These are phyloP conservation scores for Piaya cayana DNA, from an alignment of 2,113 vertebrate genomes.

Conservation along the genomic window DNA sequence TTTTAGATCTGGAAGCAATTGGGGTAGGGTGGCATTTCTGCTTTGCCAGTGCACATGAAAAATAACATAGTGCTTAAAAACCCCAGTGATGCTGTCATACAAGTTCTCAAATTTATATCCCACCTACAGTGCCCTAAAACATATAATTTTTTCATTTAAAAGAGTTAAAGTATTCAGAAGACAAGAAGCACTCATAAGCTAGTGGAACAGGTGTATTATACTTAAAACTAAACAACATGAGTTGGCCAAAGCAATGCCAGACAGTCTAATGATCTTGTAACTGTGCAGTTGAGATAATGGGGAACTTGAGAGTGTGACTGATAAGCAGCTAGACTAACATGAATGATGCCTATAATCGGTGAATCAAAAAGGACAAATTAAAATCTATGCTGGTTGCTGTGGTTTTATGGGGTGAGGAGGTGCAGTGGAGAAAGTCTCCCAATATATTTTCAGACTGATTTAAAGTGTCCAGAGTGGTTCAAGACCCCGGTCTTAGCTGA, in stretches of 20 bases:
- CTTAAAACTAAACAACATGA: neutral
- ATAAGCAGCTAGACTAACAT: neutral
- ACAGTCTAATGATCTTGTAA: neutral
- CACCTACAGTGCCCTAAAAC: neutral
- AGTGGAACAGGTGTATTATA: neutral
- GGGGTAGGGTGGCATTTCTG: neutral
- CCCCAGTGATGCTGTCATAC: neutral
- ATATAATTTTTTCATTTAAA: neutral
- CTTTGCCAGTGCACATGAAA: neutral
- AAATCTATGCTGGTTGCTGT: neutral
- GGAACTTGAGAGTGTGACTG: neutral
- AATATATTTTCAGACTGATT: neutral
- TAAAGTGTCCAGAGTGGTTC: neutral
- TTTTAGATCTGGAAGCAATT: neutral
- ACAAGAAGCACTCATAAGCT: neutral
- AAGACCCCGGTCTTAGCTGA: neutral
- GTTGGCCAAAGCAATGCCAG: neutral
- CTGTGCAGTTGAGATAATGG: neutral
- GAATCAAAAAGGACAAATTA: neutral
- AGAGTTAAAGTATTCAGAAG: neutral
- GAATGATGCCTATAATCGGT: neutral
- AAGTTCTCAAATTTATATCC: neutral
- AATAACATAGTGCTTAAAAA: neutral
- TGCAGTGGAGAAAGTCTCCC: neutral
- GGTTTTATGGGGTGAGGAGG: neutral